Evolutionary conservation across 1,140 invertebrate species (phyloP), one percentile per base, ranked within the genome.

Genomic region (Oncopeltus fasciatus): DNA sequence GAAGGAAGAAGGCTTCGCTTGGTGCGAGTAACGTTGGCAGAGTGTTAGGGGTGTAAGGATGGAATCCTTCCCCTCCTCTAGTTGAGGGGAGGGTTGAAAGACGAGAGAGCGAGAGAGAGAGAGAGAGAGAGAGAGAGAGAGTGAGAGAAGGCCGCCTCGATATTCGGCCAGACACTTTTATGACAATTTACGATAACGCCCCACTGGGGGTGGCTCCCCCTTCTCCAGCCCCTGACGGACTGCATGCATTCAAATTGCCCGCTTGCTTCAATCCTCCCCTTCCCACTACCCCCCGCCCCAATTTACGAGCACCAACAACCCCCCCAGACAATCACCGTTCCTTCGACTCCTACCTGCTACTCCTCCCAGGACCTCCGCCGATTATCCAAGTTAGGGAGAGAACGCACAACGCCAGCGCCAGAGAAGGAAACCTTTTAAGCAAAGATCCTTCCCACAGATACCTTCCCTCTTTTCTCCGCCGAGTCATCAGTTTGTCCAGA

Each of bases 241-340:
- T 64, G 63, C 63, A 64, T 64, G 63, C 63, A 64, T 64, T 64
- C 63, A 64, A 64, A 64, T 64, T 64, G 63, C 63, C 59, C 59
- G 63, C 63, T 64, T 64, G 63, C 63, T 64, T 64, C 63, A 64
- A 64, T 64, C 62, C 62, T 57, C 46, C 56, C 62, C 26, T 21
- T 31, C 29, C 5, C 58, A 21, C 31, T 38, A 60, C 56, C 58
- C 59, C 60, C 60, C 38, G 58, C 63, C 58, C 63, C 63, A 64
- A 64, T 64, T 64, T 64, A 64, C 63, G 63, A 59, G 60, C 57
- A 53, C 56, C 49, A 57, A 29, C 44, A 16, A 12, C 28, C 14
- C 26, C 56, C 60, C 60, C 60, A 18, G 47, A 56, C 33, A 28
- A 33, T 44, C 53, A 27, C 33, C 16, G 44, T 28, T 31, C 27